Evolutionary conservation across 2,797 vertebrate genomes (phyloP), one percentile per base, ranked within the genome.

Genomic region (Caiman crocodilus): DNA sequence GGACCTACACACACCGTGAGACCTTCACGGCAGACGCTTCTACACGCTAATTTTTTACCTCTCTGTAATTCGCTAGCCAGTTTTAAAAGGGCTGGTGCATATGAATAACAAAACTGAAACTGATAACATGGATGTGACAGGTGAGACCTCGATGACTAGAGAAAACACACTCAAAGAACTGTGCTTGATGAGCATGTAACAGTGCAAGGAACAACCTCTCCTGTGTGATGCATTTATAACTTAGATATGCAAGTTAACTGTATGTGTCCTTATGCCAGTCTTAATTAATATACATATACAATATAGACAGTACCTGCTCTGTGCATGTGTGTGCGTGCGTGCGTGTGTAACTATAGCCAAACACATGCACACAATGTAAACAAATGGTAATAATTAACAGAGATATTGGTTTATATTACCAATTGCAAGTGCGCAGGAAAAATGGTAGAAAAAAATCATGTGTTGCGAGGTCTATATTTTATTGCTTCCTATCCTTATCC

Each of bases 381-480:
- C 96, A 98, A 97, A 97, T 18, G 97, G 94, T 96, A 97, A 98
- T 97, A 78, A 97, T 97, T 97, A 97, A 96, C 96, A 94, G 93
- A 96, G 96, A 93, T 91, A 97, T 93, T 63, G 93, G 76, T 90
- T 96, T 95, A 92, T 93, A 97, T 96, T 93, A 90, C 88, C 90
- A 96, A 94, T 93, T 96, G 81, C 89, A 93, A 91, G 94, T 84
- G 91, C 96, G 92, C 89, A 94, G 58, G 76, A 85, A 97, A 97
- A 96, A 93, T 1, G 35, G 79, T 59, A 84, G 2, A 7, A 91
- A 92, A 86, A 87, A 65, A 17, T 69, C 16, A 5, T 61, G 81
- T 3, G 50, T 82, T 76, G 64, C 0, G 4, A 93, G 87, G 82
- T 94, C 93, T 14, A 0, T 59, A 25, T 94, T 96, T 93, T 94